Evolutionary conservation across 1,140 invertebrate genomes (phyloP), one percentile per base, ranked within the genome.

Genomic region (Bombus waltoni): DNA sequence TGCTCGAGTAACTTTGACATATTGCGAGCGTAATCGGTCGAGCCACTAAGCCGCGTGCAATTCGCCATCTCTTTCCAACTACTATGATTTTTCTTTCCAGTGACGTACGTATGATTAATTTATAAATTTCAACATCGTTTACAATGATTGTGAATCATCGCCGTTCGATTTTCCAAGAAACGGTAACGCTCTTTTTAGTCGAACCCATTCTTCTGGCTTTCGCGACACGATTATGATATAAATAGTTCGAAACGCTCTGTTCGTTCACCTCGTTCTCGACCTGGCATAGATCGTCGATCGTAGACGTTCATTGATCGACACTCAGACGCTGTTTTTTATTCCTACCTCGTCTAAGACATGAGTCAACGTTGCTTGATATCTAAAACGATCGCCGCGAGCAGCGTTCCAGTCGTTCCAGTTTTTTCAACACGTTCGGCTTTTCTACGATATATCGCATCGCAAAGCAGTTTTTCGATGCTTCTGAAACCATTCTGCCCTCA

Each of bases 21-120:
- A 79, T 88, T 70, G 85, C 65, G 70, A 81, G 66, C 42, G 59
- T 77, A 81, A 83, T 89, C 66, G 84, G 6, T 53, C n/a, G 11
- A 28, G 75, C 40, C 76, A 44, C 62, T 35, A 6, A 32, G 18
- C 38, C 57, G 38, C 66, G 44, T 18, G 66, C 35, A 10, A 13
- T 1, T 66, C n/a, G 71, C 71, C 70, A n/a, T 79, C 25, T 22
- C 66, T 11, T 18, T 53, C 35, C 3, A 71, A 44, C n/a, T 22
- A 72, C 2, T 1, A 13, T 35, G 62, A 53, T 76, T 35, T 53
- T 38, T n/a, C 18, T 25, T 22, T 13, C 25, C 47, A 10, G 25
- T 0, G 3, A 6, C 2, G n/a, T 9, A 15, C 65, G 59, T 11
- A 13, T 11, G 3, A 35, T 66, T 35, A 35, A 66, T 66, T 35